A percentile compares a stretch with the other conserved stretches of the same genome.
These are phyloP conservation scores for Tromatobia lineatoria DNA, from an alignment of 2,888 invertebrate genomes.

Conservation along the genomic window DNA sequence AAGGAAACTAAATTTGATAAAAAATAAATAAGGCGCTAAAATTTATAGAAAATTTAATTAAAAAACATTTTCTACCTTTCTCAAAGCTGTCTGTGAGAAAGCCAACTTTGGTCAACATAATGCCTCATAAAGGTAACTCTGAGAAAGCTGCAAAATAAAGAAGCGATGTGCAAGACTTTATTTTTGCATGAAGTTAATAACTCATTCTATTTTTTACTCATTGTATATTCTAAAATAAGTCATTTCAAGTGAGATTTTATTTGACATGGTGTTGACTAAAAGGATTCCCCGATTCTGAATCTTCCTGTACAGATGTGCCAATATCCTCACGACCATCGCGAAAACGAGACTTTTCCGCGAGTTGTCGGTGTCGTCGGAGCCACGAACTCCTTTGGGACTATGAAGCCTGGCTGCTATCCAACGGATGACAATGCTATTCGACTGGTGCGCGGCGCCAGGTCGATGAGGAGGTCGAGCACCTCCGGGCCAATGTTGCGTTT, in stretches of 20 bases:
- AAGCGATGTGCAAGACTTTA: too few species aligned
- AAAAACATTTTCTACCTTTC: too few species aligned
- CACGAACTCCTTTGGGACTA: slow-evolving; percentile 20
- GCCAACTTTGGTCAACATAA: too few species aligned
- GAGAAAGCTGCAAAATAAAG: too few species aligned
- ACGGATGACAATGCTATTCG: slow-evolving; percentile 59
- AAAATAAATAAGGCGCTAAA: too few species aligned
- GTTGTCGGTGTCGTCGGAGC: slow-evolving; percentile 15
- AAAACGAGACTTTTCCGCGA: slow-evolving; percentile 47
- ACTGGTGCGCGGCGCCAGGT: slow-evolving; percentile 36
- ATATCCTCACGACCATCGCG: slow-evolving; percentile 34
- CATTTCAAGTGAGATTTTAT: not conserved
- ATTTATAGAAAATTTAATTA: too few species aligned
- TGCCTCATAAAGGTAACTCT: too few species aligned
- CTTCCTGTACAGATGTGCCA: slow-evolving; percentile 17
- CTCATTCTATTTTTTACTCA: not conserved
- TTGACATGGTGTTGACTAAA: not conserved
- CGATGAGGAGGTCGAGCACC: slow-evolving; percentile 57
- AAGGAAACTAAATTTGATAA: too few species aligned
- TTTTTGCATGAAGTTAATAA: not conserved
- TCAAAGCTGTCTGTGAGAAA: too few species aligned
- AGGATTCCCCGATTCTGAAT: slow-evolving; percentile 22
- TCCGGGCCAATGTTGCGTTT: slow-evolving; percentile 56
- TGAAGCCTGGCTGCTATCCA: slow-evolving; percentile 54
- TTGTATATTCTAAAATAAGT: too few species aligned